Conservation (phyloP, 2,888 invertebrate species). For the Hermaeophaga mercurialis region DNA sequence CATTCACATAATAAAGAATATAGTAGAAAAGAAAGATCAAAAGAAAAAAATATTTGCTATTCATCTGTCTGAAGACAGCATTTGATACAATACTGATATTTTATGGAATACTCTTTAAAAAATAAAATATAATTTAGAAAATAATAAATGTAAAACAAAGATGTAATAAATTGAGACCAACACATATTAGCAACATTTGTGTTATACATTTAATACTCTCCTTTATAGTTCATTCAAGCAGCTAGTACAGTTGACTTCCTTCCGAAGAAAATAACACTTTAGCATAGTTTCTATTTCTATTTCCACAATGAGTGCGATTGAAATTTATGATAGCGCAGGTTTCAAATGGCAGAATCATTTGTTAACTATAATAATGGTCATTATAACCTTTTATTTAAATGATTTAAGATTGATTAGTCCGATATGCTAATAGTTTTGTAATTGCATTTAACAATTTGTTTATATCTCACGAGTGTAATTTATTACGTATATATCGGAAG, state of each 20-base stretch:
- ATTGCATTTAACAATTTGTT: constrained; percentile 19
- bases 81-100: no score
- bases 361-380: constrained; percentile 14
- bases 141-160: no score
- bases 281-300: constrained; percentile 10
- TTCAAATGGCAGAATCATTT: constrained; percentile 17
- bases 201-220: no score
- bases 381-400: constrained; percentile 21
- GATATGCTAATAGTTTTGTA: constrained; percentile 19
- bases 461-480: constrained; percentile 12
- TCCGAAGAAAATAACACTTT: not conserved
- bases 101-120: no score
- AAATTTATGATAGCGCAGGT: constrained; percentile 11
- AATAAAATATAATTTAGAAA: no score
- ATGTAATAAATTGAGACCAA: no score
- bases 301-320: constrained; percentile 7
- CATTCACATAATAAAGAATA: no score
- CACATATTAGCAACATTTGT: no score
- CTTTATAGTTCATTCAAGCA: no score
- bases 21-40: no score
- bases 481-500: constrained; percentile 9
- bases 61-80: no score
- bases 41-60: no score
- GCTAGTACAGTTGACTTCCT: not conserved
- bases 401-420: constrained; percentile 19